phyloP scores from a whole-genome alignment of 1,140 invertebrate species.

The Ceratoteleas bidentatus region DNA sequence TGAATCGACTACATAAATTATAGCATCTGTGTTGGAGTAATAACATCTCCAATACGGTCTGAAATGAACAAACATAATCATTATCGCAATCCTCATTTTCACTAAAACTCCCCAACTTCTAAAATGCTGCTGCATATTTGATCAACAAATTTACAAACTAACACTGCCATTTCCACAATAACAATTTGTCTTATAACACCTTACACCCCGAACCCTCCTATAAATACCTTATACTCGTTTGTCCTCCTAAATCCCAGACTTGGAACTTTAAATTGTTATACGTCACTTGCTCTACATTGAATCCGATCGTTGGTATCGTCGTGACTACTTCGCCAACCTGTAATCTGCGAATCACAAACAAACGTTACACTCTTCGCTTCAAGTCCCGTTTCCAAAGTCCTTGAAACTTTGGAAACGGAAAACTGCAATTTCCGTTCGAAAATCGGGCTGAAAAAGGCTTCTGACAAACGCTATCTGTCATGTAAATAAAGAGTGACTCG shows the following conservation, averaged over 20 bases:
- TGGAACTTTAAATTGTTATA: constrained; percentile 98
- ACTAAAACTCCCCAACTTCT: too few species aligned
- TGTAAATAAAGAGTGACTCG: constrained; percentile 42
- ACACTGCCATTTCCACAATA: too few species aligned
- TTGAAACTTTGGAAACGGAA: too few species aligned
- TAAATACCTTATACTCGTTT: constrained; percentile 92
- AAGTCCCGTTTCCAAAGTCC: too few species aligned
- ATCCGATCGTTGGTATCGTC: constrained; percentile 99
- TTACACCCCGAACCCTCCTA: too few species aligned
- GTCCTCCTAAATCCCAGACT: constrained; percentile 99
- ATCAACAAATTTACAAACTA: too few species aligned
- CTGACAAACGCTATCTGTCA: constrained; percentile 15
- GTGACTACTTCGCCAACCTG: constrained; percentile 99
- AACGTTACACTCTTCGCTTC: constrained; percentile 4
- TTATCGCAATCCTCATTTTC: constrained; percentile 2
- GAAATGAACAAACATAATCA: constrained; percentile 73
- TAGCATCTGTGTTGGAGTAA: constrained; percentile 99
- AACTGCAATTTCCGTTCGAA: too few species aligned
- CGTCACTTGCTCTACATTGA: constrained; percentile 98
- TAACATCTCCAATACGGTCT: constrained; percentile 99
- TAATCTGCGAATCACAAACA: constrained; percentile 81
- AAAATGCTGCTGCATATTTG: too few species aligned
- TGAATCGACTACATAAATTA: constrained; percentile 99
- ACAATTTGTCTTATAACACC: too few species aligned
- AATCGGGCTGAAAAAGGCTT: not conserved